Percentiles rank a stretch among this genome's conserved stretches.
Evolutionary conservation across 2,888 invertebrate species (phyloP).

Genomic region (Frankliniella fusca): DNA sequence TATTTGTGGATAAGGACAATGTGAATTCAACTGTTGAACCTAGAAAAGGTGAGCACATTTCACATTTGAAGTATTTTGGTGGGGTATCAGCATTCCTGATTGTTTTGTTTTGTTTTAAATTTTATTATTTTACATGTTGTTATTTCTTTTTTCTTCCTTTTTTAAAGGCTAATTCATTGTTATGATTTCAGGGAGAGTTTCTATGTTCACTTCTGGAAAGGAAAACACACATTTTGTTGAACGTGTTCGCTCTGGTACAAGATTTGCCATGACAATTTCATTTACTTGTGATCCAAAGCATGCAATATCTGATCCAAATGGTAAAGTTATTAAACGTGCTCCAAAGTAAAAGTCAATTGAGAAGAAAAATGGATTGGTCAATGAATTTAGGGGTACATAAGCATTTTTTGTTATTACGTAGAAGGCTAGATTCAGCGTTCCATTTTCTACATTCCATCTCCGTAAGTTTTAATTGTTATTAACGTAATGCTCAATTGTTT

Average conservation of each 20-base stretch:
- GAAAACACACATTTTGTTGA: conserved; percentile 84
- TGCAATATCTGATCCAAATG: conserved; percentile 59
- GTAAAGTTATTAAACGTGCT: not conserved
- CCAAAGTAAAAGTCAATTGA: not conserved
- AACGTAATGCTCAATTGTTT: too few relatives aligned
- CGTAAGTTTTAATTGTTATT: not conserved
- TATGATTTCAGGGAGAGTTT: conserved; percentile 60
- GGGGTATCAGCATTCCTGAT: too few relatives aligned
- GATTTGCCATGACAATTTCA: conserved; percentile 80
- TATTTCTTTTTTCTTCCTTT: not conserved
- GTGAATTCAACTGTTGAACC: conserved; percentile 65
- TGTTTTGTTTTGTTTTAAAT: not conserved
- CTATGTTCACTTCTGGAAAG: conserved; percentile 80
- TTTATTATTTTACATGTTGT: too few relatives aligned
- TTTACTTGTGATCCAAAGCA: conserved; percentile 74
- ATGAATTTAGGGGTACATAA: not conserved
- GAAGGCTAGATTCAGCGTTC: not conserved
- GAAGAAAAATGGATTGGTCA: not conserved
- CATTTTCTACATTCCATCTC: not conserved
- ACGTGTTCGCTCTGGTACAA: conserved; percentile 65
- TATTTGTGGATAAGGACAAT: conserved; percentile 65
- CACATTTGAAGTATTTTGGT: too few relatives aligned
- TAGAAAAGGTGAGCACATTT: conserved; percentile 52
- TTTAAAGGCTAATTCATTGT: not conserved
- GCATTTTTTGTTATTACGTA: not conserved